A percentile compares a stretch with the other conserved stretches of the same genome.
phyloP scores from a whole-genome alignment of 2,113 vertebrate species.

The Bos taurus region DNA sequence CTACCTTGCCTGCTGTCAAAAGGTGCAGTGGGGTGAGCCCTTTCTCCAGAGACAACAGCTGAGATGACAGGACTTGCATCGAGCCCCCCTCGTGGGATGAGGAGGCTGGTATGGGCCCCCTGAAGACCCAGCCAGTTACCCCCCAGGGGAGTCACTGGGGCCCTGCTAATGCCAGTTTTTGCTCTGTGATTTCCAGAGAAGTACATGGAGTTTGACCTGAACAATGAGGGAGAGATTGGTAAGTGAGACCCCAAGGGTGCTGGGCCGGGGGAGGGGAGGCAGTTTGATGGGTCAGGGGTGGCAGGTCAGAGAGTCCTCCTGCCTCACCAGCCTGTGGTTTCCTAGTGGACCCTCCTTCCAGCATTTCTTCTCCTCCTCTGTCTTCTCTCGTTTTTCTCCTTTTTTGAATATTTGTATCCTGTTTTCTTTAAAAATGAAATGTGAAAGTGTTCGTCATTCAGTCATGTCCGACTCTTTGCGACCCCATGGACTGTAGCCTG shows the following conservation, averaged over 20 bases:
- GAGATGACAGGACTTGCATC: neutral
- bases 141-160: neutral
- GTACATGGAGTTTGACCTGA: conserved; percentile 98
- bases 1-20: accelerated
- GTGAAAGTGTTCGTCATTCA: neutral
- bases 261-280: neutral
- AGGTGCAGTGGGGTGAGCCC: neutral
- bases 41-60: neutral
- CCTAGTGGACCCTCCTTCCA: neutral
- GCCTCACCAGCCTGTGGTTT: neutral
- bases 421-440: neutral
- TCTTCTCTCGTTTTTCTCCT: neutral
- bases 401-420: neutral
- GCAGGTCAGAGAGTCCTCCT: neutral
- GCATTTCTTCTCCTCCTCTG: neutral
- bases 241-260: conserved; percentile 75
- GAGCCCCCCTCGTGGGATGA: neutral
- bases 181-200: conserved; percentile 89
- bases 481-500: neutral
- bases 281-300: neutral
- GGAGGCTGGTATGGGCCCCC: neutral
- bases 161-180: conserved; percentile 43
- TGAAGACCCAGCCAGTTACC: neutral
- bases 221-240: conserved; percentile 98
- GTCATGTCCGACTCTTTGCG: neutral